Evolutionary conservation across 2,113 vertebrate species (phyloP).

Genomic region (Triplophysa dalaica): DNA sequence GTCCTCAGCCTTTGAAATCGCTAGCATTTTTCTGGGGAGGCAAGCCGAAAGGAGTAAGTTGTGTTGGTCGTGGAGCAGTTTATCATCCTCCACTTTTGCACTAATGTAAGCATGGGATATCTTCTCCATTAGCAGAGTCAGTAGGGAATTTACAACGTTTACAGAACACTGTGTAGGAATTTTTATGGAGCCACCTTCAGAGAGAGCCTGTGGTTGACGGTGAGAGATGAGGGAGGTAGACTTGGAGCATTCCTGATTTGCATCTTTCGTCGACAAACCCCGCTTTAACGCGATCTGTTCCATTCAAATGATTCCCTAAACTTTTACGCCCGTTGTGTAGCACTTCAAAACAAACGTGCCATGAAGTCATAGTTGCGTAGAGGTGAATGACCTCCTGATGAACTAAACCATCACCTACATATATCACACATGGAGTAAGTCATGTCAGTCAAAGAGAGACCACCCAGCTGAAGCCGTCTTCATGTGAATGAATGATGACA

Average conservation of each 20-base stretch:
- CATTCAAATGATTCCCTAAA: slow-evolving; percentile 1
- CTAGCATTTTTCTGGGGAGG: background rate
- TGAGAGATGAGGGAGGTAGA: slow-evolving; percentile 19
- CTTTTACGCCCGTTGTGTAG: slow-evolving; percentile 1
- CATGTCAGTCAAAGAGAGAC: slow-evolving; percentile 29
- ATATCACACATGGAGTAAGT: slow-evolving; percentile 9
- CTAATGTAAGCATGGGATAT: slow-evolving; percentile 52
- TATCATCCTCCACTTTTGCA: slow-evolving; percentile 44
- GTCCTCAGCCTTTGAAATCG: slow-evolving; percentile 4
- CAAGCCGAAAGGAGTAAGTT: background rate
- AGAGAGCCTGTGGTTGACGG: slow-evolving; percentile 14
- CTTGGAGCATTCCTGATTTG: slow-evolving; percentile 35
- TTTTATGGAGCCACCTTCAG: slow-evolving; percentile 55
- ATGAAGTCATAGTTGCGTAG: background rate
- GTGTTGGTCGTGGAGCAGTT: slow-evolving; percentile 15
- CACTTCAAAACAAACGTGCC: background rate
- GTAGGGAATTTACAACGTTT: slow-evolving; percentile 53
- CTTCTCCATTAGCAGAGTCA: slow-evolving; percentile 51
- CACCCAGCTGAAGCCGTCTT: slow-evolving; percentile 7
- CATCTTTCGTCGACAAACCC: background rate
- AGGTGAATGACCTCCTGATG: slow-evolving; percentile 29
- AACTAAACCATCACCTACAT: background rate
- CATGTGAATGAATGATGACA: slow-evolving; percentile 26
- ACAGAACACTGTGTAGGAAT: slow-evolving; percentile 47
- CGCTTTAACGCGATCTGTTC: background rate